phyloP scores from a whole-genome alignment of 2,797 vertebrate species.

The Oceanodroma leucorhoa region DNA sequence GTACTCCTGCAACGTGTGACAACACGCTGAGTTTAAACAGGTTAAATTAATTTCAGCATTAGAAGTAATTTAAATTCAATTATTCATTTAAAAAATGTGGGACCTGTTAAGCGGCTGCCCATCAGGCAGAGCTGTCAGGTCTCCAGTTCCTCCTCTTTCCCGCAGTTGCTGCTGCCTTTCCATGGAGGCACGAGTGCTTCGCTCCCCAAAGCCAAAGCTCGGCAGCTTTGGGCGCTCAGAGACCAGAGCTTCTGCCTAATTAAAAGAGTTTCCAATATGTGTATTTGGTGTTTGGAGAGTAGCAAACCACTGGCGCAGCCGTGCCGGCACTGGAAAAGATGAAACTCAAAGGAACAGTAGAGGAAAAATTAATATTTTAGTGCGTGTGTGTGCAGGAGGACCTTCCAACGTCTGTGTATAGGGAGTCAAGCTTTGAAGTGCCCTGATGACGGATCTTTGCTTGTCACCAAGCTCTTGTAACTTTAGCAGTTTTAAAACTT shows the following conservation, averaged over 20 bases:
- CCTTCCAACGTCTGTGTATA: rapidly evolving
- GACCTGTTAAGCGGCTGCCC: background rate
- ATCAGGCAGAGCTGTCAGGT: background rate
- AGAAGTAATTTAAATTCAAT: background rate
- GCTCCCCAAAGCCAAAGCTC: rapidly evolving
- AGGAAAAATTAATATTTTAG: background rate
- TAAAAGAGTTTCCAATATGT: background rate
- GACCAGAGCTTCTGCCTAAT: background rate
- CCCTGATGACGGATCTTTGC: background rate
- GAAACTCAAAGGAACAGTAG: background rate
- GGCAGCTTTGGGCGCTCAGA: background rate
- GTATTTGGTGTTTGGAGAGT: background rate
- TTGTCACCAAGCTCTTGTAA: background rate
- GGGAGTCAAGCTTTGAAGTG: background rate
- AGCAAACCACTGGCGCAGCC: background rate
- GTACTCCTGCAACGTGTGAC: background rate
- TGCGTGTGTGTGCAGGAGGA: background rate
- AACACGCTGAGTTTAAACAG: background rate
- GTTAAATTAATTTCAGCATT: background rate
- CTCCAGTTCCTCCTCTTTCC: background rate
- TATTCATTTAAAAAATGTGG: background rate
- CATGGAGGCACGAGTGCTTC: rapidly evolving
- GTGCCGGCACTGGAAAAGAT: background rate
- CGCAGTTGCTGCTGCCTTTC: background rate
- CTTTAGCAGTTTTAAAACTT: background rate